Conservation (phyloP, 1,140 invertebrate species). For the Trachymyrmex cornetzi region DNA sequence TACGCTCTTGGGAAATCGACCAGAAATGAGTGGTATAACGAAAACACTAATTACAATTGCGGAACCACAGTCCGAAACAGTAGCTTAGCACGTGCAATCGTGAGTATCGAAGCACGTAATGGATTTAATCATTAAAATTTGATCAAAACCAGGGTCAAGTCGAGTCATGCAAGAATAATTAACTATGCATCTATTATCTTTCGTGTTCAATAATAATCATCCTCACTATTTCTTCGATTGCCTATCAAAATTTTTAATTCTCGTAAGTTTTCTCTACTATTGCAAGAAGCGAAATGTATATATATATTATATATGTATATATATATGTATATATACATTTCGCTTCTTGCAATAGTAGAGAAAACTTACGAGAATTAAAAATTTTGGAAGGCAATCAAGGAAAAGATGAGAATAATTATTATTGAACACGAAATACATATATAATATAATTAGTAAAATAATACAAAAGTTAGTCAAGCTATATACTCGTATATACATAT, state of each 20-base stretch:
- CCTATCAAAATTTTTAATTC: not conserved
- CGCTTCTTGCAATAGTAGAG: no score
- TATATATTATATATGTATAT: no score
- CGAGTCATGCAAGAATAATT: slow-evolving; percentile 48
- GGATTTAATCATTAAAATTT: slow-evolving; percentile 69
- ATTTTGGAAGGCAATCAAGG: no score
- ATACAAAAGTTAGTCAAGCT: no score
- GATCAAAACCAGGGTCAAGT: slow-evolving; percentile 27
- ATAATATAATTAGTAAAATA: no score
- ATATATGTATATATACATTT: no score
- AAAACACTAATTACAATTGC: slow-evolving; percentile 67
- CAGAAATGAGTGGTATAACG: slow-evolving; percentile 37
- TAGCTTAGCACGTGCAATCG: slow-evolving; percentile 42
- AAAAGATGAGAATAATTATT: no score
- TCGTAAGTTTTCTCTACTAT: not conserved
- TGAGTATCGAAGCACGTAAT: slow-evolving; percentile 47
- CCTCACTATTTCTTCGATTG: not conserved
- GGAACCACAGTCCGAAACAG: slow-evolving; percentile 36
- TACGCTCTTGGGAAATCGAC: slow-evolving; percentile 49
- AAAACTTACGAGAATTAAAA: no score
- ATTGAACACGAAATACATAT: no score
- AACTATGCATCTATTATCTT: slow-evolving; percentile 20
- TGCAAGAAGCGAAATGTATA: not conserved
- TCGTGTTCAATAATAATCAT: not conserved
- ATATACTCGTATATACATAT: no score